A percentile compares a stretch with the other conserved stretches of the same genome.
Conservation (phyloP, 1,140 invertebrate species). For the Trachymyrmex cornetzi region DNA sequence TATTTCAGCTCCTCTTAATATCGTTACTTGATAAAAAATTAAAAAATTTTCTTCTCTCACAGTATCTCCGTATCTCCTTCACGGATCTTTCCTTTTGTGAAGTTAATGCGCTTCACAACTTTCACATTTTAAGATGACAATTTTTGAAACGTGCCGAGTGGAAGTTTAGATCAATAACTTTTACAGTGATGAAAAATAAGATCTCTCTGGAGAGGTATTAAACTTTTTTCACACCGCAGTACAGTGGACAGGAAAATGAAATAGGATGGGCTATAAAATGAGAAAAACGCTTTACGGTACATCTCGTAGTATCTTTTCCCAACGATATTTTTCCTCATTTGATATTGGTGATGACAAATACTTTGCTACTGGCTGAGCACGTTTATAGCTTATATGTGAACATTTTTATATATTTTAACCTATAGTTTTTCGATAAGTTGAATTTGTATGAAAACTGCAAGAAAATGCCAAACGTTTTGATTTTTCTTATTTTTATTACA, state of each 20-base stretch:
- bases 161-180: constrained; percentile 60
- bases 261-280: constrained; percentile 48
- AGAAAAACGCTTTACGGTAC: constrained; percentile 49
- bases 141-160: constrained; percentile 49
- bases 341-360: constrained; percentile 48
- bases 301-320: constrained; percentile 42
- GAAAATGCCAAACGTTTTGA: background rate
- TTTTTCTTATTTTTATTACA: background rate
- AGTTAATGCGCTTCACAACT: constrained; percentile 57
- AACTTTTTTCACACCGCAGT: constrained; percentile 47
- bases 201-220: constrained; percentile 56
- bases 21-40: constrained; percentile 20
- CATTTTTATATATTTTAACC: constrained; percentile 8
- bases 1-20: background rate
- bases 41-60: background rate
- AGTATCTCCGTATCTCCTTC: background rate
- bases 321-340: constrained; percentile 56
- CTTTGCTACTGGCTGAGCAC: background rate
- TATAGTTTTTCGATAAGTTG: background rate
- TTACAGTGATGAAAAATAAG: constrained; percentile 60
- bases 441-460: constrained; percentile 7
- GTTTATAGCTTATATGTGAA: background rate
- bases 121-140: constrained; percentile 52
- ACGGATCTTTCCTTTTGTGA: background rate
- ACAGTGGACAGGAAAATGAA: constrained; percentile 43